phyloP scores from a whole-genome alignment of 2,113 vertebrate species.

The Carassius carassius region DNA sequence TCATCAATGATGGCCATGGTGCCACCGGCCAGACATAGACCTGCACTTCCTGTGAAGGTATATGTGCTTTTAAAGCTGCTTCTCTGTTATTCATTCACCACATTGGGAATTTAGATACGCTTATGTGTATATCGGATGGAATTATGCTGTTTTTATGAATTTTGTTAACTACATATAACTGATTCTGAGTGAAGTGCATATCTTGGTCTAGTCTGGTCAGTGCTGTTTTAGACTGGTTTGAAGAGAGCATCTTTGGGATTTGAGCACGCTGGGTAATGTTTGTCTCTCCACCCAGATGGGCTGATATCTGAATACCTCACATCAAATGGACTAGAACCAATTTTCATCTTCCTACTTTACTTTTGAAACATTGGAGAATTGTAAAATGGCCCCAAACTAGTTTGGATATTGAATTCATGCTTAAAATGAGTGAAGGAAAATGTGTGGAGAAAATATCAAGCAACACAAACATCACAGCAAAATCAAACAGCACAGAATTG shows the following conservation, averaged over 20 bases:
- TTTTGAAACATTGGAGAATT: background rate
- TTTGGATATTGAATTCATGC: background rate
- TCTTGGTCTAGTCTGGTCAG: background rate
- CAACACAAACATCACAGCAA: background rate
- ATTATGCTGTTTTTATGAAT: background rate
- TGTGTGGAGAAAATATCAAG: background rate
- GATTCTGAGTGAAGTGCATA: background rate
- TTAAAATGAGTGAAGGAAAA: background rate
- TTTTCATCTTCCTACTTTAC: conserved; percentile 50
- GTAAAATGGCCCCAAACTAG: too few species aligned
- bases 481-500: background rate
- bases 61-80: background rate
- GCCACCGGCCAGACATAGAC: conserved; percentile 6
- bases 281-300: conserved; percentile 60
- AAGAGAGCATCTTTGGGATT: conserved; percentile 33
- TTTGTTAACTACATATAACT: background rate
- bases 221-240: background rate
- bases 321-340: conserved; percentile 58
- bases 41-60: conserved; percentile 54
- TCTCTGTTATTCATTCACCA: background rate
- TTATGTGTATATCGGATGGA: background rate
- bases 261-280: conserved; percentile 45
- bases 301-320: conserved; percentile 60
- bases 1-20: background rate
- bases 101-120: background rate